Conservation (phyloP, 2,797 vertebrate genomes). For the Tapera naevia region DNA sequence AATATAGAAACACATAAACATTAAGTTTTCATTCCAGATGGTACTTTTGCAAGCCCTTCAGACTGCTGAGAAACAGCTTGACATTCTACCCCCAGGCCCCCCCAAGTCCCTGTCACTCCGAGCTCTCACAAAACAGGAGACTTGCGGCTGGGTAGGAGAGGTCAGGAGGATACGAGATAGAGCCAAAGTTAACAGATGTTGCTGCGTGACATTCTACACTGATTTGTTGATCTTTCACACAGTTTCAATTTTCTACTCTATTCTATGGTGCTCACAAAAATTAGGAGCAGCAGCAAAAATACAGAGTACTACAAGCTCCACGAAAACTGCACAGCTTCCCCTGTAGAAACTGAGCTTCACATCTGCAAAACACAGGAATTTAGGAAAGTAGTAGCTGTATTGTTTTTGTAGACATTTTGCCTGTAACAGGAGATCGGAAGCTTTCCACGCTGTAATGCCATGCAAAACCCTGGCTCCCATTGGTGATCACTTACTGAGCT, state of each 20-base stretch:
- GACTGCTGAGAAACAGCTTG: not conserved
- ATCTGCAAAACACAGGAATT: slow-evolving; percentile 41
- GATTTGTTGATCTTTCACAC: slow-evolving; percentile 71
- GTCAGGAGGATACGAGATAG: slow-evolving; percentile 33
- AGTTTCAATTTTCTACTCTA: slow-evolving; percentile 70
- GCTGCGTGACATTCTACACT: slow-evolving; percentile 62
- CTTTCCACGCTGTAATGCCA: not conserved
- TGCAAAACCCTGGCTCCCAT: not conserved
- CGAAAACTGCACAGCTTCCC: not conserved
- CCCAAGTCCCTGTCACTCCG: not conserved
- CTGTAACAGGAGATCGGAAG: slow-evolving; percentile 38
- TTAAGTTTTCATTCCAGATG: slow-evolving; percentile 17
- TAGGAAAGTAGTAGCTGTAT: not conserved
- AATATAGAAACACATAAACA: slow-evolving; percentile 2
- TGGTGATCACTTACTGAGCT: not conserved
- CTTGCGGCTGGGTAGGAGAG: slow-evolving; percentile 25
- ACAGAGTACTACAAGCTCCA: not conserved
- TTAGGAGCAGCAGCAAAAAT: slow-evolving; percentile 67
- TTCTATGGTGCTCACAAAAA: slow-evolving; percentile 63
- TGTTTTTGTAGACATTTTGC: slow-evolving; percentile 51
- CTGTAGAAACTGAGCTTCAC: slow-evolving; percentile 6
- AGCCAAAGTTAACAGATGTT: slow-evolving; percentile 68
- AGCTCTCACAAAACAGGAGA: slow-evolving; percentile 52
- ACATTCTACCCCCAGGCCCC: not conserved
- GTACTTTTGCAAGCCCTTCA: slow-evolving; percentile 33